A percentile compares a stretch with the other conserved stretches of the same genome.
Evolutionary conservation across 2,797 vertebrate species (phyloP).

Genomic region (Philypnodon macrostomus): DNA sequence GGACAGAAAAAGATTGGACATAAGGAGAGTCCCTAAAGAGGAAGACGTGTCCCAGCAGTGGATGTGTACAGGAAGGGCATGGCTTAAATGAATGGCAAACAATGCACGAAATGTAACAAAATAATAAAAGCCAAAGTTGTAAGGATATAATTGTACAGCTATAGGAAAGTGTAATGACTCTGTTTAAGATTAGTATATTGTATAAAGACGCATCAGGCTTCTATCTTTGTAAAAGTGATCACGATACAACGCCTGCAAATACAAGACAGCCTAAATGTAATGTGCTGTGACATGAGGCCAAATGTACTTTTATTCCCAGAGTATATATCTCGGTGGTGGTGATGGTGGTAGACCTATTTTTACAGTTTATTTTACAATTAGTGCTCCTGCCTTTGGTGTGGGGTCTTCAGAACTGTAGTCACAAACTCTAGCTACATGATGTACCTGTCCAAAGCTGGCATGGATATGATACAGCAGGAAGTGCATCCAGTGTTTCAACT

Average conservation of each 20-base stretch:
- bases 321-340: too few species aligned
- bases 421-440: too few species aligned
- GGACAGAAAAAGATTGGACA: constrained; percentile 6
- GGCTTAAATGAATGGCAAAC: constrained; percentile 4
- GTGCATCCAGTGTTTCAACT: too few species aligned
- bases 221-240: constrained; percentile 5
- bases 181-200: background rate
- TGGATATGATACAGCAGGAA: too few species aligned
- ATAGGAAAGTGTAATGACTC: background rate
- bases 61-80: background rate
- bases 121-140: background rate
- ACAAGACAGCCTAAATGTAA: background rate
- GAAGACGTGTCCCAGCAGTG: constrained; percentile 1
- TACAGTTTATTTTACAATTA: too few species aligned
- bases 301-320: too few species aligned
- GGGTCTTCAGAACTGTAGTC: too few species aligned
- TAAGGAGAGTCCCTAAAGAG: constrained; percentile 9
- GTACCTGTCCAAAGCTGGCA: too few species aligned
- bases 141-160: constrained; percentile 3
- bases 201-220: background rate
- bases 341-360: too few species aligned
- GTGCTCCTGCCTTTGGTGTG: too few species aligned
- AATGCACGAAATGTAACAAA: constrained; percentile 4
- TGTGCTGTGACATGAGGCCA: too few species aligned
- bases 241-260: background rate